phyloP scores from a whole-genome alignment of 2,888 invertebrate genomes.

The Drosophila trichaetosa region DNA sequence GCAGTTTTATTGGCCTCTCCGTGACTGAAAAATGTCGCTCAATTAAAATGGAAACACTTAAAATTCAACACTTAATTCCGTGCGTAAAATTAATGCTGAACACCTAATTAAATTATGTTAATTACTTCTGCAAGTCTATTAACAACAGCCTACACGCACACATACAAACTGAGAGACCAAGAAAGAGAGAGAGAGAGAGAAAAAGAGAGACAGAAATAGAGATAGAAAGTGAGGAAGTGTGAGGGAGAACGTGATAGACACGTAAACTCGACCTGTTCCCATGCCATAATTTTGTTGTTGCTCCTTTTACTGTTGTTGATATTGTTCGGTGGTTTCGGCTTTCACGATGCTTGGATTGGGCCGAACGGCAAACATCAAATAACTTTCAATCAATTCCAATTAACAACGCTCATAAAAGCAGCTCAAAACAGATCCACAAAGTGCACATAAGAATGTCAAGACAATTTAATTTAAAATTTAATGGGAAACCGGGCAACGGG shows the following conservation, averaged over 20 bases:
- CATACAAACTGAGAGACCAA: neutral
- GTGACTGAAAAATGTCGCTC: constrained; percentile 75
- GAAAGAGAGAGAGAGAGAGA: no score
- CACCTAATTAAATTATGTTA: constrained; percentile 81
- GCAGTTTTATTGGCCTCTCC: constrained; percentile 60
- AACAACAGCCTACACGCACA: constrained; percentile 50
- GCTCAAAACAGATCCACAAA: constrained; percentile 67
- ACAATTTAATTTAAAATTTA: constrained; percentile 80
- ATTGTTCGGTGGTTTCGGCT: constrained; percentile 31
- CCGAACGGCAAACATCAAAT: constrained; percentile 75
- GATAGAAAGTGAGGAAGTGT: constrained; percentile 2
- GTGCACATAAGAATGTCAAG: constrained; percentile 71
- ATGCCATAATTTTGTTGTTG: constrained; percentile 24
- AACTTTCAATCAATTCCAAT: constrained; percentile 80
- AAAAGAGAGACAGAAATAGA: neutral
- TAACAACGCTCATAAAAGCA: constrained; percentile 74
- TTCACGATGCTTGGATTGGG: constrained; percentile 24
- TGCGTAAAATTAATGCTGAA: constrained; percentile 82
- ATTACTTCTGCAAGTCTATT: constrained; percentile 78
- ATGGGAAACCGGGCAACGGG: constrained; percentile 48
- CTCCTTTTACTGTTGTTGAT: constrained; percentile 8
- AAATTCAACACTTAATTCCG: constrained; percentile 80
- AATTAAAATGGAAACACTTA: constrained; percentile 80
- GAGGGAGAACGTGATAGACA: constrained; percentile 18
- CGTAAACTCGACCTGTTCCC: constrained; percentile 33